Conservation (phyloP, 2,113 vertebrate species). For the Pseudopodoces humilis region DNA sequence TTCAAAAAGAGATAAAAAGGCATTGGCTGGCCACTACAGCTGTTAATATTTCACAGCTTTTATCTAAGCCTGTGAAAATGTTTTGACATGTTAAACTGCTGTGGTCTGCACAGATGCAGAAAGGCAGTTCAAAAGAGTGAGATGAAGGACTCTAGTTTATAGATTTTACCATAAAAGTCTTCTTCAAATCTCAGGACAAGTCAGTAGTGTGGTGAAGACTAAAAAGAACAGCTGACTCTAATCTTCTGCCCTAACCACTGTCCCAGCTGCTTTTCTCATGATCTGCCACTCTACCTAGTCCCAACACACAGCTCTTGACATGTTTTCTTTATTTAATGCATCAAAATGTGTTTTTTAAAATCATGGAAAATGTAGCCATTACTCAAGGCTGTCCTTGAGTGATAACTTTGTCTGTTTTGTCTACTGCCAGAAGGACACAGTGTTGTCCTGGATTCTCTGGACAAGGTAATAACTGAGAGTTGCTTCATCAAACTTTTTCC, state of each 20-base stretch:
- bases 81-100: neutral
- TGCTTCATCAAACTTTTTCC: slow-evolving; percentile 21
- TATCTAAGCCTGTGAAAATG: neutral
- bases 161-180: neutral
- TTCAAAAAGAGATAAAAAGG: neutral
- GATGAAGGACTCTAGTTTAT: neutral
- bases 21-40: neutral
- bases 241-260: neutral
- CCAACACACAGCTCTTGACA: neutral
- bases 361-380: neutral
- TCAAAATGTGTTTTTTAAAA: neutral
- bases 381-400: slow-evolving; percentile 22
- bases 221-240: neutral
- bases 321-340: neutral
- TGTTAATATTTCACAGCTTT: neutral
- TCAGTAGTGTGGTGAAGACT: neutral
- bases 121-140: neutral
- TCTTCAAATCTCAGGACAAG: neutral
- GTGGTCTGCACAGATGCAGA: neutral
- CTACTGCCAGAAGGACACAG: neutral
- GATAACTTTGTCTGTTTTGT: slow-evolving; percentile 49
- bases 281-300: neutral
- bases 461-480: slow-evolving; percentile 16
- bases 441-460: neutral
- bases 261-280: neutral